Base-by-base conservation (phyloP, 2,797 vertebrate genomes). In the Megaceryle alcyon region DNA sequence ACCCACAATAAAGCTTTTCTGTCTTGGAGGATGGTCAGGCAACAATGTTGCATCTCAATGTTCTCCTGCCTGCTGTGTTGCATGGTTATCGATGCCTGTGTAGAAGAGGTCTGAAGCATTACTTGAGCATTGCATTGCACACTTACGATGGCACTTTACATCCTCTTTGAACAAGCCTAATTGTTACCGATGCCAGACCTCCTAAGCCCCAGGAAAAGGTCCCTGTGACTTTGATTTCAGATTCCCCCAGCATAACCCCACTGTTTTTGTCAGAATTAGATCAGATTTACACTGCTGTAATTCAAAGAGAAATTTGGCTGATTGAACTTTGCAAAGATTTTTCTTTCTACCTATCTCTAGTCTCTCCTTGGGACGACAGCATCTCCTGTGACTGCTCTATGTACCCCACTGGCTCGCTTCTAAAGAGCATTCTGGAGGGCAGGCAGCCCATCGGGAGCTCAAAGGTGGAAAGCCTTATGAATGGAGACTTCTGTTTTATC, bases 241-340 rank as follows among this genome's bases (percentile, higher is more conserved):
- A 48, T 84, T 90, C 88, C 90, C 88, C 60, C 75, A 80, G 60
- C 54, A 29, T 9, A 88, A 71, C 25, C 46, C 57, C 35, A 18
- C 26, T 88, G 78, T 66, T 46, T 73, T 57, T 83, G 90, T 77
- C 72, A 80, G 82, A 76, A 92, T 94, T 82, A 82, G 64, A 91
- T 91, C 93, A 93, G 86, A 71, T 95, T 93, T 92, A 75, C 0
- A 2, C 65, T 68, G 64, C 63, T 77, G 68, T 77, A 85, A 89
- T 68, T 91, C 86, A 92, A 91, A 91, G 85, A 83, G 57, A 43
- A 92, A 86, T 81, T 51, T 85, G 86, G 44, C 86, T 75, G 79
- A 23, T 70, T 94, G 90, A 94, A 88, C 79, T 92, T 65, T 4
- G 31, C 15, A 66, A 86, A 94, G n/a, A 33, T 63, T 86, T 86